A percentile compares a stretch with the other conserved stretches of the same genome.
phyloP scores from a whole-genome alignment of 2,113 vertebrate species.

The Dryoscopus gambensis region DNA sequence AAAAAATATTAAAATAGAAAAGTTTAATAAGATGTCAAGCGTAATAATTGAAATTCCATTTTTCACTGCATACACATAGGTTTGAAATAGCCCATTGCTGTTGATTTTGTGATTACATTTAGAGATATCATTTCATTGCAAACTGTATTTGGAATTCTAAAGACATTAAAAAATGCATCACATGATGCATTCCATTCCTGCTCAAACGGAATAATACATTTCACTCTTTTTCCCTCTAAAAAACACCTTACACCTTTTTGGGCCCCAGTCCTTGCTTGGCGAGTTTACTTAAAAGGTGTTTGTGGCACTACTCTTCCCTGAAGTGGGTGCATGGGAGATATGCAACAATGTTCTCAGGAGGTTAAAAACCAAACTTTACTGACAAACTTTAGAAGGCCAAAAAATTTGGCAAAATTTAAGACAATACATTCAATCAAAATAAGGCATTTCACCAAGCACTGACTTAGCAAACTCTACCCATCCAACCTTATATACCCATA shows the following conservation, averaged over 20 bases:
- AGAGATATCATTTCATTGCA: not conserved
- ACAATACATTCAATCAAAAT: not conserved
- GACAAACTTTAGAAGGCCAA: not conserved
- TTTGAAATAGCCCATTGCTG: not conserved
- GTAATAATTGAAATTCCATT: not conserved
- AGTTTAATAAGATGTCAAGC: not conserved
- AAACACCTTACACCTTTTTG: not conserved
- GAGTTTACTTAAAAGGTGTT: not conserved
- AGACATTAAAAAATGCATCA: not conserved
- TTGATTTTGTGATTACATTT: not conserved
- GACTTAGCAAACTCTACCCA: not conserved
- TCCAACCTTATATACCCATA: not conserved
- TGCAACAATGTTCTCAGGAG: not conserved
- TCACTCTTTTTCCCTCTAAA: not conserved
- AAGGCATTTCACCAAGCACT: not conserved
- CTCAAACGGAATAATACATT: not conserved
- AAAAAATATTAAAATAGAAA: not conserved
- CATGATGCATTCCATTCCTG: not conserved
- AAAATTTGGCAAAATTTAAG: not conserved
- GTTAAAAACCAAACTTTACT: not conserved
- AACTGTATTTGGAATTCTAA: slow-evolving; percentile 2
- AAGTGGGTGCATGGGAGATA: fast-evolving
- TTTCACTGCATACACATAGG: not conserved
- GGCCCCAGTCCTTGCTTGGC: fast-evolving
- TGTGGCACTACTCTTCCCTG: not conserved